Conservation (phyloP, 64 coral and sea anemone genomes). For the Exaiptasia diaphana region DNA sequence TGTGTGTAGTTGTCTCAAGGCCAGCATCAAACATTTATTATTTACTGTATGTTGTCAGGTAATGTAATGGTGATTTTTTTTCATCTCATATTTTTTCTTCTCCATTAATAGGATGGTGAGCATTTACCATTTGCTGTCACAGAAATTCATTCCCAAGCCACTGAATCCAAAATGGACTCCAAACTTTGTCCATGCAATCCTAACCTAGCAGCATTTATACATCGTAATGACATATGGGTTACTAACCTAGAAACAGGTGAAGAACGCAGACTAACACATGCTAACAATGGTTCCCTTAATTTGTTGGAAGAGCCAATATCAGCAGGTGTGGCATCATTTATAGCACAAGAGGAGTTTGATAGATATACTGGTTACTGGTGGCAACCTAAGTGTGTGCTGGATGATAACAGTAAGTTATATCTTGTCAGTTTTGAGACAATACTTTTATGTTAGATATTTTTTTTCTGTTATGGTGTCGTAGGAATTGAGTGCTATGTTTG, state of each 20-base stretch:
- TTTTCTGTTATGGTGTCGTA: neutral
- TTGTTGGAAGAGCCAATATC: conserved; percentile 79
- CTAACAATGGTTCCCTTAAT: conserved; percentile 74
- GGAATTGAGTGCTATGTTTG: neutral
- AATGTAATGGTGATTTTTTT: neutral
- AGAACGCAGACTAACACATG: conserved; percentile 74
- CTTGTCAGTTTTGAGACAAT: neutral
- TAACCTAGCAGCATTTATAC: conserved; percentile 91
- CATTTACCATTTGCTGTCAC: neutral
- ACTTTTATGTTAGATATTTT: neutral
- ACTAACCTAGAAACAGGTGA: conserved; percentile 72
- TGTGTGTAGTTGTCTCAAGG: no score
- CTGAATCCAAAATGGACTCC: conserved; percentile 92
- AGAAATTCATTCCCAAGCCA: conserved; percentile 72
- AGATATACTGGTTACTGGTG: conserved; percentile 98
- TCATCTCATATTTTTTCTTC: neutral
- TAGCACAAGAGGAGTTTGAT: conserved; percentile 98
- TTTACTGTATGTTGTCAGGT: neutral
- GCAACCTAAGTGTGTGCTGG: conserved; percentile 69
- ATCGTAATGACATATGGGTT: conserved; percentile 95
- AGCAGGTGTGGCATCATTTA: conserved; percentile 95
- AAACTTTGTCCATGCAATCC: conserved; percentile 92
- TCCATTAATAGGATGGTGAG: neutral
- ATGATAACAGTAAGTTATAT: conserved; percentile 53
- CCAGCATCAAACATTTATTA: no score